Conservation (phyloP, 2,113 vertebrate species). For the Rhinoptilus africanus region DNA sequence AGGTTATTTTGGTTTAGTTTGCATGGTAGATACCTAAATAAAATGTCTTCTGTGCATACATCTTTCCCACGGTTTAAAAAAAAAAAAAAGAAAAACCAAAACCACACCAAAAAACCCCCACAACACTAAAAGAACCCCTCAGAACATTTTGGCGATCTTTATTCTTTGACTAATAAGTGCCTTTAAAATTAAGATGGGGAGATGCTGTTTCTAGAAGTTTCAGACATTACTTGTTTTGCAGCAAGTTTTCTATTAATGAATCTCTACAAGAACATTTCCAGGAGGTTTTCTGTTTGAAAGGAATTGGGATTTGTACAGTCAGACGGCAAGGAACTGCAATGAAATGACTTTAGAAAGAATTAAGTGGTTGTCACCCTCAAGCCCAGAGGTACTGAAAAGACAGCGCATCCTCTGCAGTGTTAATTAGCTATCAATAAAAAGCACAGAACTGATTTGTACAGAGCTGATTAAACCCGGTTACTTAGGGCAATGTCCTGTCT, state of each 20-base stretch:
- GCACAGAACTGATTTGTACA: background rate
- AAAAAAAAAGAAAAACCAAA: background rate
- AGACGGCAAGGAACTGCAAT: background rate
- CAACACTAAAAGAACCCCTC: background rate
- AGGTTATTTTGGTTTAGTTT: background rate
- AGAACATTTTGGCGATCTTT: background rate
- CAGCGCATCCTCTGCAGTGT: background rate
- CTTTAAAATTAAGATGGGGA: background rate
- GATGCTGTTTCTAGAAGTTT: background rate
- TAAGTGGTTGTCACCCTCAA: background rate
- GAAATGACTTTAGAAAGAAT: background rate
- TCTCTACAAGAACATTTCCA: background rate
- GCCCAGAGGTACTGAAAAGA: background rate
- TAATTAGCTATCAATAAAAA: background rate
- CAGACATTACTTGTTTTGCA: background rate
- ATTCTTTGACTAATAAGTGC: background rate
- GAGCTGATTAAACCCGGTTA: background rate
- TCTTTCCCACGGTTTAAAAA: background rate
- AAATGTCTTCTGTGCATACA: background rate
- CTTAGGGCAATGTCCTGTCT: background rate
- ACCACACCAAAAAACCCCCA: background rate
- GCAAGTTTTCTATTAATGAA: accelerated
- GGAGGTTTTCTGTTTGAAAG: background rate
- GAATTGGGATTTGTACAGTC: background rate
- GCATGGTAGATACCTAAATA: background rate